These are phyloP conservation scores for Ceratosolen solmsi DNA, from an alignment of 1,140 invertebrate genomes.

Conservation along the genomic window DNA sequence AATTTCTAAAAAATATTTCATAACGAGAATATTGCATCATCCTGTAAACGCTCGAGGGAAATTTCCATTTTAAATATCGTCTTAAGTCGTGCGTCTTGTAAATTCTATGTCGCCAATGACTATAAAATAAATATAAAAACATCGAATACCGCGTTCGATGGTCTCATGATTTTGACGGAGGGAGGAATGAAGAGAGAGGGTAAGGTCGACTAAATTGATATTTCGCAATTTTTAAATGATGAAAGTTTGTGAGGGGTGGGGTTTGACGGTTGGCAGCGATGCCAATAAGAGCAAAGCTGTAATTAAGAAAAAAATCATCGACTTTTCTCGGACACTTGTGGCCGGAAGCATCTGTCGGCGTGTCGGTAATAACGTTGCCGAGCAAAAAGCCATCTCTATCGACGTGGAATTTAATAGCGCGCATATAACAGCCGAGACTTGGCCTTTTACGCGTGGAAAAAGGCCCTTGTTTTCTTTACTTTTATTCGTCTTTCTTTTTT, in stretches of 20 bases:
- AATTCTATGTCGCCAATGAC: not conserved
- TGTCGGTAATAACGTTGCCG: slow-evolving; percentile 24
- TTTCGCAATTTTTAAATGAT: not conserved
- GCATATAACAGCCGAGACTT: not conserved
- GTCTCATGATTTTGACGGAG: too few relatives aligned
- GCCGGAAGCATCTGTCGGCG: slow-evolving; percentile 28
- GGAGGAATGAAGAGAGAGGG: not conserved
- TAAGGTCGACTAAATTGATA: not conserved
- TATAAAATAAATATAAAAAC: not conserved
- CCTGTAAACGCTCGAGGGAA: not conserved
- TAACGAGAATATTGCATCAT: slow-evolving; percentile 14
- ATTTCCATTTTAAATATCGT: not conserved
- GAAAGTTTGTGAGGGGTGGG: not conserved
- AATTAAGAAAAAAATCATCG: not conserved
- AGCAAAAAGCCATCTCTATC: slow-evolving; percentile 36
- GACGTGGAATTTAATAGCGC: slow-evolving; percentile 32
- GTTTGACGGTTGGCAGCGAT: not conserved
- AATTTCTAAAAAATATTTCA: not conserved
- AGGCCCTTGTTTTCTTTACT: not conserved
- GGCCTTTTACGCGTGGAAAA: not conserved
- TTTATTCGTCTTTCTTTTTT: not conserved
- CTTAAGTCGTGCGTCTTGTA: not conserved
- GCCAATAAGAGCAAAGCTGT: not conserved
- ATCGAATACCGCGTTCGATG: not conserved
- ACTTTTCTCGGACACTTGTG: not conserved